Conservation (phyloP, 2,797 vertebrate genomes). For the Lacerta bilineata region DNA sequence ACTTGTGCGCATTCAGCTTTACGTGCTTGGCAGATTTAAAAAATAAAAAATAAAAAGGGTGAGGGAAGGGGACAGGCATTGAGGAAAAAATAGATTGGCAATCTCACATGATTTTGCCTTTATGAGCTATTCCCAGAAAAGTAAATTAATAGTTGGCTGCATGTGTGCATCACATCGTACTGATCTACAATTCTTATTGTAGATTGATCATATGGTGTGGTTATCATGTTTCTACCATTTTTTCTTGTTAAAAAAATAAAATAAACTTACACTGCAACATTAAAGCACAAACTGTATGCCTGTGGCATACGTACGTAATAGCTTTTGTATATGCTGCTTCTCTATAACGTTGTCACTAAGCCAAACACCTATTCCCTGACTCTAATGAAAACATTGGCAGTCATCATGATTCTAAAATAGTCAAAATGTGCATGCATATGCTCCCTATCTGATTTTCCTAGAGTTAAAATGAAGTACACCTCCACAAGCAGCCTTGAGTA, state of each 20-base stretch:
- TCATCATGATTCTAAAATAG: slow-evolving; percentile 15
- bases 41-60: too few relatives aligned
- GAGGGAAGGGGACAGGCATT: too few relatives aligned
- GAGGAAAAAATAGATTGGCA: too few relatives aligned
- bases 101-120: too few relatives aligned
- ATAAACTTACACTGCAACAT: neutral
- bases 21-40: too few relatives aligned
- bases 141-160: too few relatives aligned
- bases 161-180: neutral
- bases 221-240: neutral
- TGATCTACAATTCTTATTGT: neutral
- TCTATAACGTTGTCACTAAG: slow-evolving; percentile 13
- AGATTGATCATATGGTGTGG: neutral
- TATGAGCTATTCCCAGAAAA: too few relatives aligned
- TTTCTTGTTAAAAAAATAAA: neutral
- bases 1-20: too few relatives aligned
- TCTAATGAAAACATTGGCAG: neutral
- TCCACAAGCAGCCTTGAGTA: neutral
- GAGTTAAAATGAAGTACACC: neutral
- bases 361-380: neutral
- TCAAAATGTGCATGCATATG: neutral
- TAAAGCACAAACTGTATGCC: neutral
- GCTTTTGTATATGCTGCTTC: slow-evolving; percentile 10
- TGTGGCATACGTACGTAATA: neutral
- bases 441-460: neutral